These are phyloP conservation scores for Protophormia terraenovae DNA, from an alignment of 2,888 invertebrate species.

Conservation along the genomic window DNA sequence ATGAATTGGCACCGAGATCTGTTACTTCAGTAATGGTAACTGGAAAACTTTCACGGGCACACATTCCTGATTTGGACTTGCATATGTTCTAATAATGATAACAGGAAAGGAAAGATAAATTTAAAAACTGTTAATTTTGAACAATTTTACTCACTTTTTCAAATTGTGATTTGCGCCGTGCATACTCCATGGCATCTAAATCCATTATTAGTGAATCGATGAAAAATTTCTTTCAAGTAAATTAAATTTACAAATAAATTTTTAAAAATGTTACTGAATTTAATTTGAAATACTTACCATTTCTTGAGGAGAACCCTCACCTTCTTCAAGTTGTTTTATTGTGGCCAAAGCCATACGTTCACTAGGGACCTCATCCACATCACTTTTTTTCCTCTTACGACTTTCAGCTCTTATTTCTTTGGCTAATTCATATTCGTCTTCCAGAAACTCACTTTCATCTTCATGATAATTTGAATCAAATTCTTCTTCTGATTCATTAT, in stretches of 20 bases:
- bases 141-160: conserved; percentile 67
- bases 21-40: conserved; percentile 75
- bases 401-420: conserved; percentile 48
- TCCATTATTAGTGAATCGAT: conserved; percentile 77
- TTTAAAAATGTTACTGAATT: background rate
- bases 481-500: conserved; percentile 12
- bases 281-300: conserved; percentile 57
- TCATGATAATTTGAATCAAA: background rate
- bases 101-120: background rate
- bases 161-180: conserved; percentile 70
- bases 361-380: conserved; percentile 49
- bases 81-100: conserved; percentile 62
- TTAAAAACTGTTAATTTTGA: background rate
- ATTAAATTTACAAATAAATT: background rate
- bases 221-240: conserved; percentile 74
- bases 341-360: conserved; percentile 68
- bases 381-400: conserved; percentile 56
- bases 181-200: conserved; percentile 75
- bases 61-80: conserved; percentile 53
- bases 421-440: conserved; percentile 43
- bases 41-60: conserved; percentile 73
- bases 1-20: conserved; percentile 74
- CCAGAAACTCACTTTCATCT: background rate
- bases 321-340: conserved; percentile 24
- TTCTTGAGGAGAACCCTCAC: conserved; percentile 20